Conservation (phyloP, 2,888 invertebrate species). For the Callimorpha dominula region DNA sequence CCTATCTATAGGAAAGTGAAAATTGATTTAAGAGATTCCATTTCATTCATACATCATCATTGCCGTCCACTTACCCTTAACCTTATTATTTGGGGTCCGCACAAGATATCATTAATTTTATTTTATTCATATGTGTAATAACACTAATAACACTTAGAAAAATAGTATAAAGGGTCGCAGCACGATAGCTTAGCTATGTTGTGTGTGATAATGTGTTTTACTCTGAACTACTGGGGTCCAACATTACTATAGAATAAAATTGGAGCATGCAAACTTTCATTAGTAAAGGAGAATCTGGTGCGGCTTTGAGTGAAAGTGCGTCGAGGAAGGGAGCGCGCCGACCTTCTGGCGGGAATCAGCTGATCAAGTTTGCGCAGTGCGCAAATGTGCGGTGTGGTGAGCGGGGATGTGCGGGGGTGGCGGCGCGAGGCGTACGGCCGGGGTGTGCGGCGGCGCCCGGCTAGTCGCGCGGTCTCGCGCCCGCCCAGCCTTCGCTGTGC, state of each 20-base stretch:
- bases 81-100: background rate
- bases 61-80: background rate
- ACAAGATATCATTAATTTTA: background rate
- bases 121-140: background rate
- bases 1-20: too few relatives aligned
- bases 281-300: constrained; percentile 29
- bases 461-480: constrained; percentile 67
- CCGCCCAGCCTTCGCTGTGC: constrained; percentile 47
- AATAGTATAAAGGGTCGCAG: background rate
- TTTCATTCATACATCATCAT: background rate
- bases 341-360: constrained; percentile 86
- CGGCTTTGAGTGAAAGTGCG: constrained; percentile 63
- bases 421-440: constrained; percentile 52
- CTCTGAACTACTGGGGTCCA: background rate
- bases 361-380: constrained; percentile 85
- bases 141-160: background rate
- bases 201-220: too few relatives aligned
- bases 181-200: background rate
- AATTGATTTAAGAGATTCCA: too few relatives aligned
- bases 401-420: constrained; percentile 28
- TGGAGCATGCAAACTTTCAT: constrained; percentile 24
- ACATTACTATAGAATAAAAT: constrained; percentile 6
- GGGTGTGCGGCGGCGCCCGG: constrained; percentile 71
- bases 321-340: constrained; percentile 63
- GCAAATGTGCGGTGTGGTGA: constrained; percentile 75